Percentiles rank a stretch among this genome's conserved stretches.
Conservation (phyloP, 2,113 vertebrate species). For the Chaetodon auriga region DNA sequence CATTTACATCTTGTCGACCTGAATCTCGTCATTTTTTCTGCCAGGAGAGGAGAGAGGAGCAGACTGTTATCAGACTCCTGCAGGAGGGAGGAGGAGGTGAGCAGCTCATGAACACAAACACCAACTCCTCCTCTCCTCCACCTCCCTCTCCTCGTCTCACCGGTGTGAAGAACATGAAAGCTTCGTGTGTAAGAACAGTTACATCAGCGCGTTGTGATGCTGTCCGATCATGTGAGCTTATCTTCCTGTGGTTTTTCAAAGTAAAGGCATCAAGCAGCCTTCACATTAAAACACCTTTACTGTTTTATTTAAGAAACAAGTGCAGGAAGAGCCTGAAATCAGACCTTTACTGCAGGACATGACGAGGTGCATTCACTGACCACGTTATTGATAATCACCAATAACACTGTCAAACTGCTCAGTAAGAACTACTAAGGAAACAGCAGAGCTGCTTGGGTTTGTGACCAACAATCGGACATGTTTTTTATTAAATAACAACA, state of each 20-base stretch:
- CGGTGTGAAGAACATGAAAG: background rate
- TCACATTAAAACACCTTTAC: background rate
- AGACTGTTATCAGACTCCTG: background rate
- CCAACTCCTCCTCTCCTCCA: background rate
- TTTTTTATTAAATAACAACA: background rate
- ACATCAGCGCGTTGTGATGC: too few relatives aligned
- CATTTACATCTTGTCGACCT: slow-evolving; percentile 27
- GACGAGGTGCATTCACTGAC: background rate
- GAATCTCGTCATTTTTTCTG: background rate
- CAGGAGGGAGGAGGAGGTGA: background rate
- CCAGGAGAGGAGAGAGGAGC: background rate
- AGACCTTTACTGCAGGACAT: too few relatives aligned
- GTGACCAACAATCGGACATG: background rate
- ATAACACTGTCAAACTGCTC: background rate
- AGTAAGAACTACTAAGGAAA: background rate
- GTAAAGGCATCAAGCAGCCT: too few relatives aligned
- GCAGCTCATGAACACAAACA: background rate
- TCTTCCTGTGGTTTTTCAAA: too few relatives aligned
- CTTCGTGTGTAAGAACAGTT: too few relatives aligned
- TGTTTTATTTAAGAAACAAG: background rate
- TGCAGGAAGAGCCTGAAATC: background rate
- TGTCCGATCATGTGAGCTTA: too few relatives aligned
- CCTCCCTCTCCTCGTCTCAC: background rate
- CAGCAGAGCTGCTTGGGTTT: background rate
- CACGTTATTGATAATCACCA: background rate